phyloP scores from a whole-genome alignment of 2,113 vertebrate genomes.

The Bagarius yarrelli region DNA sequence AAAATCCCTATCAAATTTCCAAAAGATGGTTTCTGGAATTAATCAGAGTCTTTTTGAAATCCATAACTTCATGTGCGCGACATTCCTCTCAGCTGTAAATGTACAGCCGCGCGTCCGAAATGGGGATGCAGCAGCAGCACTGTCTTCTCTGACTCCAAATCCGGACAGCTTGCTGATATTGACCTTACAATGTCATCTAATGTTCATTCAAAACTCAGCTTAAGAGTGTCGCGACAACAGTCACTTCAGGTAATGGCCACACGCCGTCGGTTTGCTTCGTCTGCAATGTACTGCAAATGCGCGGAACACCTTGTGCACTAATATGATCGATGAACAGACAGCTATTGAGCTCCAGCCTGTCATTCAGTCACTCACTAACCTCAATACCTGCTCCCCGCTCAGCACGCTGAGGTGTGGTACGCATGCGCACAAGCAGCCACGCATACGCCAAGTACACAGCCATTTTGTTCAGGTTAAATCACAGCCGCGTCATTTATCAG shows the following conservation, averaged over 20 bases:
- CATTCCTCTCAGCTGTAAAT: constrained; percentile 2
- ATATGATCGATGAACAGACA: constrained; percentile 56
- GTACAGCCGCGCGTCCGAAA: constrained; percentile 6
- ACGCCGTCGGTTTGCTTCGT: not conserved
- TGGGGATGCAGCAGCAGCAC: constrained; percentile 21
- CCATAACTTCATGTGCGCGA: constrained; percentile 59
- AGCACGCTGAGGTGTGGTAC: constrained; percentile 67
- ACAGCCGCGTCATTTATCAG: constrained; percentile 19
- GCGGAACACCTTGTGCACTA: constrained; percentile 46
- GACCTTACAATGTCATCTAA: constrained; percentile 8
- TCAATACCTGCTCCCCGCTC: constrained; percentile 64
- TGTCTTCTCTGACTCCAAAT: not conserved
- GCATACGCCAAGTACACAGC: constrained; percentile 45
- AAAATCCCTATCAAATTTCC: constrained; percentile 40
- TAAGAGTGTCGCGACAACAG: not conserved
- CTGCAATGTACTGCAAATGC: constrained; percentile 16
- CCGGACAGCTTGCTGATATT: constrained; percentile 7
- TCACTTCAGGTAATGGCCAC: not conserved
- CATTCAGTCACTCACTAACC: constrained; percentile 31
- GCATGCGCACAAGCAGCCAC: constrained; percentile 68
- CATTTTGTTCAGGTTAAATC: constrained; percentile 60
- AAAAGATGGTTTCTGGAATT: constrained; percentile 44
- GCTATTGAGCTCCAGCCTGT: constrained; percentile 55
- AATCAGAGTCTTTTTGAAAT: constrained; percentile 45
- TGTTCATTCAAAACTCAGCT: constrained; percentile 26